phyloP scores from a whole-genome alignment of 2,797 vertebrate genomes.

The Protonibea diacanthus region DNA sequence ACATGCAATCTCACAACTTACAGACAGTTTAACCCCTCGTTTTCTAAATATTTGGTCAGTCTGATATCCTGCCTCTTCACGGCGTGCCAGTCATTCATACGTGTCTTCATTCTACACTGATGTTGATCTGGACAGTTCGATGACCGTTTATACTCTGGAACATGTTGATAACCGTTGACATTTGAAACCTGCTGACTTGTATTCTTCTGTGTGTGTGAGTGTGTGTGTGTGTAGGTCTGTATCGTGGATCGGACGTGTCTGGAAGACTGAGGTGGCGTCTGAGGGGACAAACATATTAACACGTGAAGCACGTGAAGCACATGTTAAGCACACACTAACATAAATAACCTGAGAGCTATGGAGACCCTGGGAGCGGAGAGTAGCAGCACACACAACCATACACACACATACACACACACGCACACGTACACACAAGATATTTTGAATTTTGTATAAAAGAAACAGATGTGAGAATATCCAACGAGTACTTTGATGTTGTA shows the following conservation, averaged over 20 bases:
- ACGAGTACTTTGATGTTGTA: slow-evolving; percentile 38
- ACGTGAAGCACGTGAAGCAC: slow-evolving; percentile 58
- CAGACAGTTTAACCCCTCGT: slow-evolving; percentile 12
- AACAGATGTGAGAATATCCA: slow-evolving; percentile 32
- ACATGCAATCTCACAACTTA: slow-evolving; percentile 70
- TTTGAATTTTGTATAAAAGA: slow-evolving; percentile 49
- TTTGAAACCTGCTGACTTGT: slow-evolving; percentile 19
- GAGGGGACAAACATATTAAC: slow-evolving; percentile 61
- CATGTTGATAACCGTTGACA: slow-evolving; percentile 15
- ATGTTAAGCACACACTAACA: slow-evolving; percentile 70
- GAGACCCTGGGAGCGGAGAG: slow-evolving; percentile 78
- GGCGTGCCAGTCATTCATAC: slow-evolving; percentile 18
- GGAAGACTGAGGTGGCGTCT: slow-evolving; percentile 80
- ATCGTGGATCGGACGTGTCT: slow-evolving; percentile 46
- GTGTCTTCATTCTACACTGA: not conserved
- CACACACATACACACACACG: slow-evolving; percentile 19
- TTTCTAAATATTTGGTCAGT: slow-evolving; percentile 43
- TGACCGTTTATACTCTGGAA: slow-evolving; percentile 18
- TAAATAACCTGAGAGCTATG: slow-evolving; percentile 83
- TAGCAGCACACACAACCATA: slow-evolving; percentile 41
- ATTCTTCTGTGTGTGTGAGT: slow-evolving; percentile 14
- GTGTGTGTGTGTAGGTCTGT: slow-evolving; percentile 17
- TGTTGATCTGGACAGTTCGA: slow-evolving; percentile 28
- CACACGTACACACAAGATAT: slow-evolving; percentile 26
- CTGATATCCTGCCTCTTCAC: slow-evolving; percentile 26